phyloP scores from a whole-genome alignment of 2,888 invertebrate genomes.

The Ophioninae sp. region DNA sequence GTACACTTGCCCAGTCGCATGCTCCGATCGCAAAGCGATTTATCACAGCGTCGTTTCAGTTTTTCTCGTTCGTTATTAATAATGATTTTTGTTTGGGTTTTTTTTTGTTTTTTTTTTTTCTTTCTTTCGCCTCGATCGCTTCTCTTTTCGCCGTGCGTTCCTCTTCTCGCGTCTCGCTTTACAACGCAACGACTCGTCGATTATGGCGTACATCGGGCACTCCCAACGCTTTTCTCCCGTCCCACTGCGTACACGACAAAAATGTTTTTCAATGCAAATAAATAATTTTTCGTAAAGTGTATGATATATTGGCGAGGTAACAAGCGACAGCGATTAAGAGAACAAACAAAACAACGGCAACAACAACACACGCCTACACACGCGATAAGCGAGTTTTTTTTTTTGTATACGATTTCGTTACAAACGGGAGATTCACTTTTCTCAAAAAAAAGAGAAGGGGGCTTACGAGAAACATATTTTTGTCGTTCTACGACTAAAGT shows the following conservation, averaged over 20 bases:
- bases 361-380: not conserved
- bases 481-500: not conserved
- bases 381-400: not conserved
- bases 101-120: conserved; percentile 23
- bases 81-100: no score
- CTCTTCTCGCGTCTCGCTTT: conserved; percentile 17
- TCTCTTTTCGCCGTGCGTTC: conserved; percentile 5
- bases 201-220: conserved; percentile 44
- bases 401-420: not conserved
- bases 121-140: conserved; percentile 4
- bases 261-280: conserved; percentile 29
- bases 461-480: not conserved
- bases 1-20: conserved; percentile 29
- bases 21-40: conserved; percentile 62
- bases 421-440: conserved; percentile 36
- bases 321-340: conserved; percentile 7
- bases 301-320: not conserved
- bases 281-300: conserved; percentile 34
- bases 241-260: conserved; percentile 39
- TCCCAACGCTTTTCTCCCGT: conserved; percentile 32
- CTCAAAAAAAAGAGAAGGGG: conserved; percentile 11
- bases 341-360: not conserved
- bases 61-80: not conserved
- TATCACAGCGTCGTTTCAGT: conserved; percentile 64
- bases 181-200: conserved; percentile 47